Evolutionary conservation across 1,140 invertebrate genomes (phyloP), one percentile per base, ranked within the genome.

Genomic region (Sinella curviseta): DNA sequence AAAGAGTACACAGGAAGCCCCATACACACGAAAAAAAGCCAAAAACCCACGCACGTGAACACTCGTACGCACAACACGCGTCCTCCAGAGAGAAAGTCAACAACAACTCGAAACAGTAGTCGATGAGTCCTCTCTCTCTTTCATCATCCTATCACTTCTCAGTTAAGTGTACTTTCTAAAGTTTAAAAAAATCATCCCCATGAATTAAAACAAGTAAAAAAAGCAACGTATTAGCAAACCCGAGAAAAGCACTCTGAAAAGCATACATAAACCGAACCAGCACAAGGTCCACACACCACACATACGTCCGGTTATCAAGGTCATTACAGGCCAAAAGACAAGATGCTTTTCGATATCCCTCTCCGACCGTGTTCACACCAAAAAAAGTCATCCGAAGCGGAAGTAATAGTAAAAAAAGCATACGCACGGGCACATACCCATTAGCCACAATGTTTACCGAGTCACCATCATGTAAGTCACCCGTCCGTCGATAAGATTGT

Each of bases 301-400:
- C 8, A 48, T 20, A 48, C 39, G 39, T 48, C 8, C 31, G 8
- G 8, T 70, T 70, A 70, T 70, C 65, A 70, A 70, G 65, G 65
- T 70, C 65, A 70, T 70, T 70, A 70, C 65, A 70, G 65, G 65
- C 24, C 65, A 65, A 26, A 65, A 26, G 24, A n/a, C 57, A 65
- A 4, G 3, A 14, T 65, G 8, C 8, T n/a, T 12, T 65, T 65
- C 8, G 24, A 16, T 65, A 4, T n/a, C 39, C 20, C 8, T 48
- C 39, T n/a, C n/a, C n/a, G n/a, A n/a, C 39, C 39, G 8, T 12
- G 39, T 48, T 12, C 8, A 48, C 8, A 48, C 8, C 8, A 48
- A 12, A 48, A 48, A 48, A 12, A 48, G 24, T 65, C 57, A 65
- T 12, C 14, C 24, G 57, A 65, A n/a, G 39, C 39, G 39, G 39